Conservation (phyloP, 2,888 invertebrate species). For the Eueremaeus valkanovi region DNA sequence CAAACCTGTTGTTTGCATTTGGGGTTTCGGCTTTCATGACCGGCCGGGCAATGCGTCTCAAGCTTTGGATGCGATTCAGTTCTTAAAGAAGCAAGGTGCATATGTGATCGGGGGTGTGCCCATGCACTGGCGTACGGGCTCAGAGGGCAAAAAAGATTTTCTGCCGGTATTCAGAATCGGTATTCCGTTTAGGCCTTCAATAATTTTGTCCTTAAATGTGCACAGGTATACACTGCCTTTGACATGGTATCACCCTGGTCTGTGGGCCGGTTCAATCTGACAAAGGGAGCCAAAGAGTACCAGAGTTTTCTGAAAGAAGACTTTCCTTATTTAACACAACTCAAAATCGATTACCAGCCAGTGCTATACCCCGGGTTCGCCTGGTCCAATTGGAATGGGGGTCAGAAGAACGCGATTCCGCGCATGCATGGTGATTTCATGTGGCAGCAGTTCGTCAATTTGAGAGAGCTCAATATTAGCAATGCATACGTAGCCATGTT, state of each 20-base stretch:
- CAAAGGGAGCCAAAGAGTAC: background rate
- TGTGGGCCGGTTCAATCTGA: background rate
- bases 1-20: background rate
- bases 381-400: background rate
- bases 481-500: background rate
- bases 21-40: slow-evolving; percentile 1
- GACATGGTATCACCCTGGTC: background rate
- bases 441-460: slow-evolving; percentile 11
- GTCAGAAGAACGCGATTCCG: background rate
- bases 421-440: background rate
- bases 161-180: too few species aligned
- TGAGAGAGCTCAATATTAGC: background rate
- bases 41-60: background rate
- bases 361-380: background rate
- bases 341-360: slow-evolving; percentile 1
- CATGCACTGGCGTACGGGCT: background rate
- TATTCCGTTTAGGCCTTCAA: too few species aligned
- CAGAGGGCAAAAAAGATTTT: too few species aligned
- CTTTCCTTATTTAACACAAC: background rate
- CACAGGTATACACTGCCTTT: background rate
- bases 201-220: too few species aligned
- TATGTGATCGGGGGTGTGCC: slow-evolving; percentile 3
- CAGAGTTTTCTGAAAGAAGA: background rate
- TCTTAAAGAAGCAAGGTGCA: background rate
- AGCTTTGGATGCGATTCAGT: background rate